A percentile compares a stretch with the other conserved stretches of the same genome.
phyloP scores from a whole-genome alignment of 2,888 invertebrate species.

The Drosophila histrio region DNA sequence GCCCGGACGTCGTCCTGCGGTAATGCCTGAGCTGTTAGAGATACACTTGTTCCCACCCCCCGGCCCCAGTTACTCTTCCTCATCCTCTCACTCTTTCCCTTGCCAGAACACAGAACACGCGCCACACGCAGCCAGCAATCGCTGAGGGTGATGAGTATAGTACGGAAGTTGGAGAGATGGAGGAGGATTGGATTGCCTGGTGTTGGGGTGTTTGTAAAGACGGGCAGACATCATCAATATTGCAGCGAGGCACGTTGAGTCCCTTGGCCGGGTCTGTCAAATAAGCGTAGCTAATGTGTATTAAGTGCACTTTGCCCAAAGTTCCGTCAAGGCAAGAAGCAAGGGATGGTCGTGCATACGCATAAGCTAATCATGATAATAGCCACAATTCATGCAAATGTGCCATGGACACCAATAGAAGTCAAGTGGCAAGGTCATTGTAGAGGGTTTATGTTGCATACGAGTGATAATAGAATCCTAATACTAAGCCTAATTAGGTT shows the following conservation, averaged over 20 bases:
- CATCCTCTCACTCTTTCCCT: neutral
- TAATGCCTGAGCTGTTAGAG: constrained; percentile 56
- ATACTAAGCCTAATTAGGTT: neutral
- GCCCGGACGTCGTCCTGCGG: constrained; percentile 50
- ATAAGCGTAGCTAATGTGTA: constrained; percentile 79
- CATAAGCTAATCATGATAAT: constrained; percentile 66
- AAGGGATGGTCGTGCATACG: constrained; percentile 21
- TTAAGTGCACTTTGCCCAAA: constrained; percentile 67
- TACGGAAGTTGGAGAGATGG: neutral
- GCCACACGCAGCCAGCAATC: constrained; percentile 20
- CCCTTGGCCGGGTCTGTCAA: constrained; percentile 61
- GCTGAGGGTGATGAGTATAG: constrained; percentile 19
- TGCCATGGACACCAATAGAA: constrained; percentile 46
- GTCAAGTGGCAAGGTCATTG: constrained; percentile 67
- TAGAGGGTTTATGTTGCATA: constrained; percentile 6
- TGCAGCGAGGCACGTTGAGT: constrained; percentile 41
- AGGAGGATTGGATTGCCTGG: neutral
- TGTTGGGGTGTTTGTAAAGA: constrained; percentile 20
- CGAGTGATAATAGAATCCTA: neutral
- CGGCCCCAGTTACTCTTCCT: neutral
- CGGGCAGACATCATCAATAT: constrained; percentile 71
- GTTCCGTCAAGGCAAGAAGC: constrained; percentile 2
- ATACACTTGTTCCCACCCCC: constrained; percentile 70
- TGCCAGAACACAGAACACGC: constrained; percentile 63
- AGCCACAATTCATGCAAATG: constrained; percentile 72